Evolutionary conservation across 64 coral and sea anemone species (phyloP), one percentile per base, ranked within the genome.

Genomic region (Hydrozoanthus tunicans): DNA sequence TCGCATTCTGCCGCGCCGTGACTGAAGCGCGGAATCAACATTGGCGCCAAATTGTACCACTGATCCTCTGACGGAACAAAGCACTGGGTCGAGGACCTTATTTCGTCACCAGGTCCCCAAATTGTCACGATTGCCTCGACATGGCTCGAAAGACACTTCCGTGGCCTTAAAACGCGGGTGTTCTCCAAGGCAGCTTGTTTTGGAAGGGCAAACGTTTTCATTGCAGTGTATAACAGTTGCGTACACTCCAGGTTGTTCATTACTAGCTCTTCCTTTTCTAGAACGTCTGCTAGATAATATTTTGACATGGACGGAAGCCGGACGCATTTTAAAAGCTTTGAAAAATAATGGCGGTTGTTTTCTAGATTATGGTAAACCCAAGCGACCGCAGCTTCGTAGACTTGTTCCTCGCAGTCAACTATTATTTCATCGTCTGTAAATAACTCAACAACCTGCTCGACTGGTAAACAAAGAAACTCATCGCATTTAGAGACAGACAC

Each of bases 91-190:
- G 95, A 97, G 20, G 95, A 97, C 61, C 95, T 85, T 61, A 94
- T 71, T 79, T 97, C 95, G 77, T 97, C 95, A 54, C 95, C 95
- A 92, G 95, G 95, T 24, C 95, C 95, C 95, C 95, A 97, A 9
- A 97, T 97, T 3, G 95, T 97, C n/a, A 97, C 78, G 14, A 97
- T 97, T 6, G 95, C 95, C 24, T 94, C 83, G 27, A 92, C 83
- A 58, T 89, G 84, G 4, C 62, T 92, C 6, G 73, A 58, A 14
- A 90, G 25, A 64, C 95, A 91, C 6, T 11, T 92, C 0, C 95
- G 92, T 3, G 90, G 52, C 78, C 82, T 93, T 77, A 88, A 85
- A 76, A 96, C 74, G 61, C 62, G 56, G 63, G 25, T 59, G 9
- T 52, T 81, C 43, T 83, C 91, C 6, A 73, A 27, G 9, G 9